Conservation (phyloP, 2,113 vertebrate species). For the Mustelus asterias region DNA sequence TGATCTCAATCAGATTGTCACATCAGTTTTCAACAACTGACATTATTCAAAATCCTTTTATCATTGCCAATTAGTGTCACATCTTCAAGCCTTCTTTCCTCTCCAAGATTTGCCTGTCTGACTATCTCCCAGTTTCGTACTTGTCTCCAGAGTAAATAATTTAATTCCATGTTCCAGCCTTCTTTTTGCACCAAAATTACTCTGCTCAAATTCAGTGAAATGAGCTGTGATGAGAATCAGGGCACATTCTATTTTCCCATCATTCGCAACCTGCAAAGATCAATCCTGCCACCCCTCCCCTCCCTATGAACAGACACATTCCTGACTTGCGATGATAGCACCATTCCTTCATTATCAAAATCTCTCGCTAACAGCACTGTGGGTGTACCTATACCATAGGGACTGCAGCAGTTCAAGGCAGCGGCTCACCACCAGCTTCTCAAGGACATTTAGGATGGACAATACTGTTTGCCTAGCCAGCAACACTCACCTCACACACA, state of each 20-base stretch:
- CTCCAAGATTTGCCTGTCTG: not conserved
- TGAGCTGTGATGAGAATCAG: not conserved
- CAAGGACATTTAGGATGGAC: too few species aligned
- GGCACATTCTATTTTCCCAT: not conserved
- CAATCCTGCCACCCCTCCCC: not conserved
- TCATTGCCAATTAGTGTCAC: not conserved
- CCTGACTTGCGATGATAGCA: too few species aligned
- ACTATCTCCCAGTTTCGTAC: not conserved
- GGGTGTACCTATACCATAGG: too few species aligned
- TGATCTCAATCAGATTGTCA: not conserved
- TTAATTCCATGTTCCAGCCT: not conserved
- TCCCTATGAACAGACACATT: not conserved
- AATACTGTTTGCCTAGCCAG: too few species aligned
- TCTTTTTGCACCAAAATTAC: not conserved
- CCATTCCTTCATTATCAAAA: too few species aligned
- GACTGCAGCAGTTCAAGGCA: too few species aligned
- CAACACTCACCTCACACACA: too few species aligned
- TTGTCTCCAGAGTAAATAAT: too few species aligned
- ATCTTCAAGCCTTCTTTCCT: not conserved
- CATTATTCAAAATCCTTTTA: not conserved
- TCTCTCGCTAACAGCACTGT: too few species aligned
- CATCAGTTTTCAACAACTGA: not conserved
- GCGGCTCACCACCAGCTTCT: too few species aligned
- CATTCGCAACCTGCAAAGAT: not conserved
- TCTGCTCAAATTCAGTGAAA: not conserved